Evolutionary conservation across 2,113 vertebrate genomes (phyloP).

Genomic region (Cyanoliseus patagonus): DNA sequence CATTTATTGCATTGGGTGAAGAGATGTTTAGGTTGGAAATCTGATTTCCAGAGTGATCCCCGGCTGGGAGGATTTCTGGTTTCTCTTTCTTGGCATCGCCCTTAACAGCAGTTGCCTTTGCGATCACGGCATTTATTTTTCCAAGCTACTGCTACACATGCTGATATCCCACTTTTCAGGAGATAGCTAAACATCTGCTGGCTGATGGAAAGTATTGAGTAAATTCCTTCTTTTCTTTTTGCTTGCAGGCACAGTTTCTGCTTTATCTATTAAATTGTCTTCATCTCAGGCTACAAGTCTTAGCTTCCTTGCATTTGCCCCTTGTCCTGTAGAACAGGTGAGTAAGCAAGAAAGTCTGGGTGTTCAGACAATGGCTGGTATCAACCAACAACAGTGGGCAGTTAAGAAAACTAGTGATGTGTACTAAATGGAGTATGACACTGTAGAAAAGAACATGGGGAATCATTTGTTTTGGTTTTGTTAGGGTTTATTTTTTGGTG

Average conservation of each 20-base stretch:
- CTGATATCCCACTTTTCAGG: neutral
- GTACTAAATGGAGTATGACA: neutral
- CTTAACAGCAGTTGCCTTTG: neutral
- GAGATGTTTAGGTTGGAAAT: neutral
- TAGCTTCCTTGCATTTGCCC: neutral
- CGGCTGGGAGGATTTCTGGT: neutral
- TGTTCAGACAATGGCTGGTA: neutral
- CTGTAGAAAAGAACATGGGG: neutral
- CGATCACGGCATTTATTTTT: neutral
- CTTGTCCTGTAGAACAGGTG: neutral
- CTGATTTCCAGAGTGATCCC: neutral
- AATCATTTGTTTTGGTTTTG: neutral
- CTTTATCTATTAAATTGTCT: neutral
- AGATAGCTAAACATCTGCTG: neutral
- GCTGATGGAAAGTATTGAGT: neutral
- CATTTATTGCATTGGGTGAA: neutral
- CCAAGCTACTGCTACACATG: neutral
- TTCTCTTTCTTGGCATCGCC: neutral
- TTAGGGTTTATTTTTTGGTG: neutral
- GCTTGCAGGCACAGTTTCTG: neutral
- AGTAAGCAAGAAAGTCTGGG: neutral
- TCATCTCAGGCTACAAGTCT: neutral
- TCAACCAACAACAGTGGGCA: neutral
- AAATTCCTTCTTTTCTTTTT: neutral
- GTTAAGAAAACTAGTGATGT: neutral